Conservation (phyloP, 2,113 vertebrate species). For the Lagopus muta region DNA sequence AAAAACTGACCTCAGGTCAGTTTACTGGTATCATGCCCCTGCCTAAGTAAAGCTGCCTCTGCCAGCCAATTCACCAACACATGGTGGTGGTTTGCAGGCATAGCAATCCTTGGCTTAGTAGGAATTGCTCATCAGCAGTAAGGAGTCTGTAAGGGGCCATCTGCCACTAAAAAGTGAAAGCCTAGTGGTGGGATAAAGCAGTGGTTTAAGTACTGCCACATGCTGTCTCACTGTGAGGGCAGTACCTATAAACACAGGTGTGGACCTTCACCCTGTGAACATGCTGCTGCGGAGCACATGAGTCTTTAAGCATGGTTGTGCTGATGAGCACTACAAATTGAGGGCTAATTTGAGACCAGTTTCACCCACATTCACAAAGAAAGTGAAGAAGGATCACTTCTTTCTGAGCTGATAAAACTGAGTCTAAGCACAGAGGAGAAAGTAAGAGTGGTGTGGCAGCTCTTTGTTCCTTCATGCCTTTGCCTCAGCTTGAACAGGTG, state of each 20-base stretch:
- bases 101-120: background rate
- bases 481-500: background rate
- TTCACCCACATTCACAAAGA: background rate
- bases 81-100: background rate
- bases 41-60: background rate
- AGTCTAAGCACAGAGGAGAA: background rate
- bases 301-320: background rate
- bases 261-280: background rate
- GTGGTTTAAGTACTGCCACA: background rate
- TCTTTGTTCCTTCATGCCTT: background rate
- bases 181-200: background rate
- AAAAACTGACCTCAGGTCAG: background rate
- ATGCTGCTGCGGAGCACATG: background rate
- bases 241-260: background rate
- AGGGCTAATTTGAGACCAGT: background rate
- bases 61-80: background rate
- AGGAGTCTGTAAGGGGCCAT: background rate
- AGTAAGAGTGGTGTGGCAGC: background rate
- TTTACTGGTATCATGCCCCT: background rate
- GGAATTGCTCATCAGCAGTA: background rate
- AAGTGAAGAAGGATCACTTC: background rate
- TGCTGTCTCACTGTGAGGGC: background rate
- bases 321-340: background rate
- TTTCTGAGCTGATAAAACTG: background rate
- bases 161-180: background rate